A percentile compares a stretch with the other conserved stretches of the same genome.
Evolutionary conservation across 2,113 vertebrate species (phyloP).

Genomic region (Hyperopisus bebe): DNA sequence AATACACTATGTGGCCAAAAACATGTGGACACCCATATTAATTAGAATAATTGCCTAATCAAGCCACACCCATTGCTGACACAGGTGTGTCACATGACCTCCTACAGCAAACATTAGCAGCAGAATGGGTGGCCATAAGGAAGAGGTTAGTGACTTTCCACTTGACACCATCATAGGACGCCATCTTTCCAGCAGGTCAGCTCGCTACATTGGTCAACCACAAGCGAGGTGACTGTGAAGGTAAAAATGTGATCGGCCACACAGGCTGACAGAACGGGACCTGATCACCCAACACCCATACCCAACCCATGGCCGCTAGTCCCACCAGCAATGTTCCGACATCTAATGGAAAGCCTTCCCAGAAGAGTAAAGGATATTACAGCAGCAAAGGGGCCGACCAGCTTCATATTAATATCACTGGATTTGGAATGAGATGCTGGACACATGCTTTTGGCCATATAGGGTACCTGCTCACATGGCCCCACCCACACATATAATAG

Average conservation of each 20-base stretch:
- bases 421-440: background rate
- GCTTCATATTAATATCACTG: background rate
- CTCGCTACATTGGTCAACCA: background rate
- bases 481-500: background rate
- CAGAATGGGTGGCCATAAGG: background rate
- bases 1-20: background rate
- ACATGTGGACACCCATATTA: background rate
- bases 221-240: background rate
- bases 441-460: background rate
- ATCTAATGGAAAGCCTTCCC: background rate
- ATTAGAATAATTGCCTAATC: background rate
- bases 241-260: background rate
- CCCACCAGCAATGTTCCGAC: no score
- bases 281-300: background rate
- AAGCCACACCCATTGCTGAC: background rate
- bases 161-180: background rate
- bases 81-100: background rate
- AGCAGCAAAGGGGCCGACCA: background rate
- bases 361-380: background rate
- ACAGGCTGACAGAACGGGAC: background rate
- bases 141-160: background rate
- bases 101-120: background rate
- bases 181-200: background rate
- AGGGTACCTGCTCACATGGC: background rate
- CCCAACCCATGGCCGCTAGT: background rate